phyloP scores from a whole-genome alignment of 2,113 vertebrate genomes.

The Girardinichthys multiradiatus region DNA sequence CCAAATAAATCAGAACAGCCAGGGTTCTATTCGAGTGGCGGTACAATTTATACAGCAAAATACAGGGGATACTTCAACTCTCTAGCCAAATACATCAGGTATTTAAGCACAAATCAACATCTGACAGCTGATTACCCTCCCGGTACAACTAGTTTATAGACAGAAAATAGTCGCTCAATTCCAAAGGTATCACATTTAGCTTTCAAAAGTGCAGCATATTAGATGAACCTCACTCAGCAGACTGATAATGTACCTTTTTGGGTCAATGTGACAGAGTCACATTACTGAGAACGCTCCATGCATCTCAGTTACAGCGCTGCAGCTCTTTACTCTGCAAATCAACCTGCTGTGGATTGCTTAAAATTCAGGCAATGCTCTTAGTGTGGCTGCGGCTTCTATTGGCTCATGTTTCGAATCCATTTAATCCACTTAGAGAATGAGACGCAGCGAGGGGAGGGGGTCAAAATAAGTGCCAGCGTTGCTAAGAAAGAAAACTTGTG shows the following conservation, averaged over 20 bases:
- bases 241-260: constrained; percentile 19
- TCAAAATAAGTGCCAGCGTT: constrained; percentile 19
- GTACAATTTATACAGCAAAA: neutral
- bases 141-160: neutral
- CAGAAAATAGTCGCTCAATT: neutral
- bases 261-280: constrained; percentile 13
- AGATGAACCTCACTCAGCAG: constrained; percentile 1
- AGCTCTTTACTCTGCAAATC: constrained; percentile 58
- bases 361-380: constrained; percentile 65
- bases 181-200: constrained; percentile 4
- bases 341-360: constrained; percentile 57
- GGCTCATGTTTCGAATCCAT: constrained; percentile 66
- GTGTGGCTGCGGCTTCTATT: constrained; percentile 52
- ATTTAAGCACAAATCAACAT: neutral
- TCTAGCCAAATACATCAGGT: neutral
- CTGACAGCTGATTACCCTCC: neutral
- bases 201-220: neutral
- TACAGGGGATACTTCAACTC: neutral
- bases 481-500: neutral
- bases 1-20: neutral
- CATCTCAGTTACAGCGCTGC: constrained; percentile 34
- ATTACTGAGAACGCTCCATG: constrained; percentile 25
- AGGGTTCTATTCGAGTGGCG: neutral
- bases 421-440: constrained; percentile 71
- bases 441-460: constrained; percentile 20